Evolutionary conservation across 2,113 vertebrate genomes (phyloP).

Genomic region (Leucosticte australis): DNA sequence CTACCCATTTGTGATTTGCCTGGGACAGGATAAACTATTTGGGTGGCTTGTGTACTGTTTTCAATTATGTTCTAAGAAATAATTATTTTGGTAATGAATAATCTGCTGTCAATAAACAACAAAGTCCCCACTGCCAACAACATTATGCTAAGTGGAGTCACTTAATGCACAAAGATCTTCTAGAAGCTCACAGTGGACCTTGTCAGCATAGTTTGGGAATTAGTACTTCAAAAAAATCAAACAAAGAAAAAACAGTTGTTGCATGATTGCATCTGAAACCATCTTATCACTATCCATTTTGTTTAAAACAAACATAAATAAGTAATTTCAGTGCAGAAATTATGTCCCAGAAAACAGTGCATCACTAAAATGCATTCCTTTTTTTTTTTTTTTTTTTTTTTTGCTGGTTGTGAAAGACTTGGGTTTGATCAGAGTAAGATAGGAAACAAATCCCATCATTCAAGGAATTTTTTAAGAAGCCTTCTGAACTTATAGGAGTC

Average conservation of each 20-base stretch:
- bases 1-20: background rate
- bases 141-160: background rate
- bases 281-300: background rate
- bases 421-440: background rate
- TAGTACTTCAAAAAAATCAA: background rate
- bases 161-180: background rate
- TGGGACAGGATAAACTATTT: background rate
- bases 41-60: background rate
- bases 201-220: background rate
- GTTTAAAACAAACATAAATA: background rate
- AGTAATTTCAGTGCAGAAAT: background rate
- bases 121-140: background rate
- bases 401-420: background rate
- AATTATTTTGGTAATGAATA: background rate
- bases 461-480: background rate
- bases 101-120: background rate
- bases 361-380: background rate
- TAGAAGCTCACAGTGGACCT: background rate
- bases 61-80: background rate
- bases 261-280: background rate
- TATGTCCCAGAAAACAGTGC: background rate
- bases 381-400: background rate
- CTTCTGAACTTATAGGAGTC: background rate
- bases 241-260: background rate
- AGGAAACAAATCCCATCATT: background rate